These are phyloP conservation scores for Neuroscelio doddi DNA, from an alignment of 2,888 invertebrate genomes.

Conservation along the genomic window DNA sequence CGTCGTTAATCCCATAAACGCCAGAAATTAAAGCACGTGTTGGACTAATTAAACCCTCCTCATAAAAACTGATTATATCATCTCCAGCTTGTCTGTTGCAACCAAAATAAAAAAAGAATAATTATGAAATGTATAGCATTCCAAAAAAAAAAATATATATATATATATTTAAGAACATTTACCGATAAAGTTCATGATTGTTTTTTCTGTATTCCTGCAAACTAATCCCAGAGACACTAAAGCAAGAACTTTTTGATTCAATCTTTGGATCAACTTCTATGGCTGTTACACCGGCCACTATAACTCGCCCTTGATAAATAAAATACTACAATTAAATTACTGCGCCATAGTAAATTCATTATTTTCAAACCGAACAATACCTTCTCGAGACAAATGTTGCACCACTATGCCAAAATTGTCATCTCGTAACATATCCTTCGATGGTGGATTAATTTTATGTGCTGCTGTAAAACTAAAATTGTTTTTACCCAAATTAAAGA, in stretches of 20 bases:
- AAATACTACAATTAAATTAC: constrained; percentile 34
- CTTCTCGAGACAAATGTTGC: constrained; percentile 65
- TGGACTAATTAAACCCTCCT: constrained; percentile 77
- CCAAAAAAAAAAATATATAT: neutral
- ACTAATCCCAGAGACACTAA: constrained; percentile 74
- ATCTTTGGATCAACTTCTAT: constrained; percentile 51
- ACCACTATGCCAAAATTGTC: constrained; percentile 63
- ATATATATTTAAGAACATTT: constrained; percentile 43
- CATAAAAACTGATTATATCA: constrained; percentile 77
- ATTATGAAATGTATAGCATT: constrained; percentile 24
- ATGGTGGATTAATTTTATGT: constrained; percentile 56
- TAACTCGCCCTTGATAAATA: constrained; percentile 55
- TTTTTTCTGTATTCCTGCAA: constrained; percentile 73
- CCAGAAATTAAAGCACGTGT: constrained; percentile 74
- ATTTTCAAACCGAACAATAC: no score
- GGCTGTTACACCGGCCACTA: constrained; percentile 70
- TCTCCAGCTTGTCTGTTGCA: constrained; percentile 73
- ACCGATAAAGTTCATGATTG: constrained; percentile 75
- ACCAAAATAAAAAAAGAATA: constrained; percentile 19
- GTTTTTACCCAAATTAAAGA: no score
- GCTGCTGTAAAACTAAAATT: constrained; percentile 64
- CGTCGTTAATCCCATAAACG: constrained; percentile 77
- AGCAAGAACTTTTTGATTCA: constrained; percentile 65
- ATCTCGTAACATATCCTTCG: constrained; percentile 59
- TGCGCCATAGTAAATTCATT: constrained; percentile 21